Evolutionary conservation across 2,888 invertebrate genomes (phyloP).

Genomic region (Athetis lepigone): DNA sequence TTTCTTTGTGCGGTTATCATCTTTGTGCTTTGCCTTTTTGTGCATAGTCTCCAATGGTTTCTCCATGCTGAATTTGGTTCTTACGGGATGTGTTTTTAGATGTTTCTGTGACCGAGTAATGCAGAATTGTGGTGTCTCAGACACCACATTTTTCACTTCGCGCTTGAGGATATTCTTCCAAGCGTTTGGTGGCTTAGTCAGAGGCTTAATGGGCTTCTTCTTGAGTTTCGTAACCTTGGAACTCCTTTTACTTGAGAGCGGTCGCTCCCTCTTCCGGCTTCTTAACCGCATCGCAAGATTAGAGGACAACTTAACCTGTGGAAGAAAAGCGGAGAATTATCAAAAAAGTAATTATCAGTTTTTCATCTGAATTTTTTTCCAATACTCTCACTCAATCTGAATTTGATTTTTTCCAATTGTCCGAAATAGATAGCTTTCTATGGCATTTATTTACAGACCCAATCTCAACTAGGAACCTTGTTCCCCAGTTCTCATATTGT

Average conservation of each 20-base stretch:
- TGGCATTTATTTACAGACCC: too few species aligned
- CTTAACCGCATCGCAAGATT: constrained; percentile 92
- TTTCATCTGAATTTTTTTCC: too few species aligned
- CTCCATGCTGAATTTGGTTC: constrained; percentile 85
- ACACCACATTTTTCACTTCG: constrained; percentile 82
- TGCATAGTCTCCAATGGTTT: constrained; percentile 78
- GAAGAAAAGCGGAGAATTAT: constrained; percentile 34
- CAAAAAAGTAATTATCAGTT: too few species aligned
- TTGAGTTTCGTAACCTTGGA: constrained; percentile 77
- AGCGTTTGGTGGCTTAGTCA: constrained; percentile 74
- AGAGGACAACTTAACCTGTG: constrained; percentile 78
- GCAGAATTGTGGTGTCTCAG: constrained; percentile 74
- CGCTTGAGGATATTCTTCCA: constrained; percentile 83
- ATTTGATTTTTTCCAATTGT: too few species aligned
- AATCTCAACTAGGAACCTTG: too few species aligned
- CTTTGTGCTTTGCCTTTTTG: constrained; percentile 77
- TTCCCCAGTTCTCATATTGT: too few species aligned
- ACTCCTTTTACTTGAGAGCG: constrained; percentile 84
- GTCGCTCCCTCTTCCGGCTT: constrained; percentile 92
- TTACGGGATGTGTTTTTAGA: constrained; percentile 80
- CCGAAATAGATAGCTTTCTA: too few species aligned
- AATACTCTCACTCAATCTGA: too few species aligned
- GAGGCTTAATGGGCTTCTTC: constrained; percentile 72
- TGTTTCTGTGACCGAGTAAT: constrained; percentile 83
- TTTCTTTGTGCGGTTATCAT: constrained; percentile 77